These are phyloP conservation scores for Epinephelus fuscoguttatus DNA, from an alignment of 2,113 vertebrate genomes.

Conservation along the genomic window DNA sequence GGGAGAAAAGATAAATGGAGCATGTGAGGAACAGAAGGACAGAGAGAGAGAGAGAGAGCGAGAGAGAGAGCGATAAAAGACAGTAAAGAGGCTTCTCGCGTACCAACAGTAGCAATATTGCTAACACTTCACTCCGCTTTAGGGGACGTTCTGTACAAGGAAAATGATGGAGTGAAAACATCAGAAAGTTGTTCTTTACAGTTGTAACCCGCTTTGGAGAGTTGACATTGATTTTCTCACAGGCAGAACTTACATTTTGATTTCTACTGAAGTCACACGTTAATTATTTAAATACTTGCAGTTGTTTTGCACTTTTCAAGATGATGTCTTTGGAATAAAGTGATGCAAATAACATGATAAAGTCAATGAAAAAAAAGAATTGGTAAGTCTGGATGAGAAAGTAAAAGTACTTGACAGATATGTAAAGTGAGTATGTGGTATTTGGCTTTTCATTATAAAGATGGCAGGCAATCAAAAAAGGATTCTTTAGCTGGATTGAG, in stretches of 20 bases:
- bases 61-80: constrained; percentile 34
- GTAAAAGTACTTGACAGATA: neutral
- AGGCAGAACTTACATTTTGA: neutral
- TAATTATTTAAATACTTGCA: constrained; percentile 8
- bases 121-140: constrained; percentile 43
- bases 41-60: neutral
- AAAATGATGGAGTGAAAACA: constrained; percentile 57
- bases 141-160: constrained; percentile 48
- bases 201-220: constrained; percentile 20
- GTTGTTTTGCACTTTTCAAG: constrained; percentile 2
- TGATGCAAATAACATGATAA: neutral
- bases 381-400: neutral
- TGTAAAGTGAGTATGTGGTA: neutral
- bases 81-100: constrained; percentile 37
- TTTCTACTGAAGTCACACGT: neutral
- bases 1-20: constrained; percentile 29
- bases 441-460: constrained; percentile 2
- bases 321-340: neutral
- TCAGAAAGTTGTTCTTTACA: constrained; percentile 39
- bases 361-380: neutral
- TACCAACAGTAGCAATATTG: constrained; percentile 45
- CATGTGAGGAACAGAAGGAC: constrained; percentile 18
- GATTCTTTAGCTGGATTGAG: constrained; percentile 1
- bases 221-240: constrained; percentile 8
- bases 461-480: neutral